Evolutionary conservation across 2,113 vertebrate genomes (phyloP).

Genomic region (Gymnocephalus cernua): DNA sequence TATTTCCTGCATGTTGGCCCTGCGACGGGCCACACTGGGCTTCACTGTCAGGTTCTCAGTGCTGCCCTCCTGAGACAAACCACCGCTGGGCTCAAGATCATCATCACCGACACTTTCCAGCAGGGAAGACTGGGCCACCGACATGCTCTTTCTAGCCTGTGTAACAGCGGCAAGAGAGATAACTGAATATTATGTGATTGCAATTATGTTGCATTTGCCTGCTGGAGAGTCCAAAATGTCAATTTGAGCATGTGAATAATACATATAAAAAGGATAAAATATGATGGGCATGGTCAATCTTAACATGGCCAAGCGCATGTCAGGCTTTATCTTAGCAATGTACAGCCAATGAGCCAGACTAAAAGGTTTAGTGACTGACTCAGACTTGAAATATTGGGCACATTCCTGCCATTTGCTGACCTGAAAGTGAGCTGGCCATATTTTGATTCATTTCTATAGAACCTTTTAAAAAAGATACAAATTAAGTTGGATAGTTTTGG

Average conservation of each 20-base stretch:
- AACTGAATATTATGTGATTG: background rate
- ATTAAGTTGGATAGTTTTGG: background rate
- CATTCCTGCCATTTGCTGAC: background rate
- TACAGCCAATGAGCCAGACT: background rate
- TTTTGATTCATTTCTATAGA: background rate
- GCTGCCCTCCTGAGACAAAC: slow-evolving; percentile 78
- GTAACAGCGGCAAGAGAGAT: background rate
- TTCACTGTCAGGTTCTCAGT: slow-evolving; percentile 75
- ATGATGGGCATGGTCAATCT: background rate
- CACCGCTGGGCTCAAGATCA: slow-evolving; percentile 80
- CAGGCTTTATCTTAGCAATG: too few relatives aligned
- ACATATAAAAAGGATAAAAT: background rate
- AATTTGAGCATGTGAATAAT: background rate
- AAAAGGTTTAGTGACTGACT: background rate
- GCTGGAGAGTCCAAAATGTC: background rate
- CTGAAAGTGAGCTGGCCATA: background rate
- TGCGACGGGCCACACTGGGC: slow-evolving; percentile 78
- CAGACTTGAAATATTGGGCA: background rate
- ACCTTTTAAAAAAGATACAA: background rate
- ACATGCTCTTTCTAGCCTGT: slow-evolving; percentile 85
- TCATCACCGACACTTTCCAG: slow-evolving; percentile 82
- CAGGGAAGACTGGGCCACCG: slow-evolving; percentile 79
- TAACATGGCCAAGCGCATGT: too few relatives aligned
- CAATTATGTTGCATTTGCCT: background rate
- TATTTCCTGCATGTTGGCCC: slow-evolving; percentile 85